These are phyloP conservation scores for Ceratosolen solmsi DNA, from an alignment of 1,140 invertebrate species.

Conservation along the genomic window DNA sequence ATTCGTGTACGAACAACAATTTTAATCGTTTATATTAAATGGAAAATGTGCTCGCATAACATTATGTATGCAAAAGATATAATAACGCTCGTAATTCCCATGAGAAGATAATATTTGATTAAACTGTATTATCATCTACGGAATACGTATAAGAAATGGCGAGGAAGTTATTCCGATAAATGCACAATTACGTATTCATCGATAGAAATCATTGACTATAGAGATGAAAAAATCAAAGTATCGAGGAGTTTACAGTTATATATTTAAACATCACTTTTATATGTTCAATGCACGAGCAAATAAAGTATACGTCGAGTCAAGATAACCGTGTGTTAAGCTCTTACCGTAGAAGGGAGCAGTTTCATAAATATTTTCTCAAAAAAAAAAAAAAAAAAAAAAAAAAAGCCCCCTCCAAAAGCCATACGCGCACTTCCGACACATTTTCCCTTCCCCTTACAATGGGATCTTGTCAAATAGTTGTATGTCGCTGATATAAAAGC, in stretches of 20 bases:
- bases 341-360: not conserved
- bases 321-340: too few relatives aligned
- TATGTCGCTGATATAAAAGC: not conserved
- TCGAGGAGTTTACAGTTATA: not conserved
- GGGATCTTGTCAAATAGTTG: not conserved
- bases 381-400: too few relatives aligned
- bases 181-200: not conserved
- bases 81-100: too few relatives aligned
- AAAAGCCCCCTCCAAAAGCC: slow-evolving; percentile 31
- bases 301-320: not conserved
- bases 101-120: too few relatives aligned
- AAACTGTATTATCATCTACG: too few relatives aligned
- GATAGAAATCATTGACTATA: not conserved
- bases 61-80: too few relatives aligned
- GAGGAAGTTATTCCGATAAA: too few relatives aligned
- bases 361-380: slow-evolving; percentile 21
- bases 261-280: not conserved
- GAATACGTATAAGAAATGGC: too few relatives aligned
- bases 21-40: too few relatives aligned
- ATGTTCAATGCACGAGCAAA: not conserved
- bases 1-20: too few relatives aligned
- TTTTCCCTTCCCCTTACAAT: not conserved
- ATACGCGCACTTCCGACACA: slow-evolving; percentile 27
- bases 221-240: not conserved
- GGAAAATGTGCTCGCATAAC: too few relatives aligned